Evolutionary conservation across 2,888 invertebrate species (phyloP), one percentile per base, ranked within the genome.

Genomic region (Cryptocephalus primarius): DNA sequence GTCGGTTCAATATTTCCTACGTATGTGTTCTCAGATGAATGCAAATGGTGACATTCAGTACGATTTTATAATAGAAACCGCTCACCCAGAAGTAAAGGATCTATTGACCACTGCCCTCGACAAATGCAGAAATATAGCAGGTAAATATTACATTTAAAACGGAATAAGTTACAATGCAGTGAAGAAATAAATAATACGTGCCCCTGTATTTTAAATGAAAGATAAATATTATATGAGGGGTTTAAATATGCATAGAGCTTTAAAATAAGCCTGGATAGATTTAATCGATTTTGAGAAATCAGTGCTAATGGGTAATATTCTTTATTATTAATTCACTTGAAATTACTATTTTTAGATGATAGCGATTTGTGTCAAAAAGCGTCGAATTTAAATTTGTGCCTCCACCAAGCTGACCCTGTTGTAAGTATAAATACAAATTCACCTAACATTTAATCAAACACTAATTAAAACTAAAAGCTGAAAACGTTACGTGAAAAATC

Each of bases 361-460:
- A 55, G 54, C 8, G 52, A 63, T 48, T 49, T 61, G 34, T 64
- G 64, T 47, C 62, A 64, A 48, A 61, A 62, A 49, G 56, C 64
- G 8, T 65, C 65, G 45, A 60, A 65, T 49, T 63, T 66, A 43
- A 61, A 64, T 44, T 43, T 49, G 8, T 65, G 65, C 46, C 40
- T 64, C 45, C 50, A 57, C 43, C 40, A 55, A 12, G 63, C 61
- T 31, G 64, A 64, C 50, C 56, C 58, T 32, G 59, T 51, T 53
- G 65, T 65, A 59, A 55, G 50, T 46, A 52, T 36, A 34, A 42
- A 11, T 22, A 22, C 6, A 22, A 22, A 22, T 22, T 4, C 22
- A 22, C 22, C 22, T 2, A 22, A 22, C 2, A 22, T 4, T 22
- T 22, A 4, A 22, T 22, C 22, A 22, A 2, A 22, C 22, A 22